These are phyloP conservation scores for Trinectes maculatus DNA, from an alignment of 2,113 vertebrate genomes.

Conservation along the genomic window DNA sequence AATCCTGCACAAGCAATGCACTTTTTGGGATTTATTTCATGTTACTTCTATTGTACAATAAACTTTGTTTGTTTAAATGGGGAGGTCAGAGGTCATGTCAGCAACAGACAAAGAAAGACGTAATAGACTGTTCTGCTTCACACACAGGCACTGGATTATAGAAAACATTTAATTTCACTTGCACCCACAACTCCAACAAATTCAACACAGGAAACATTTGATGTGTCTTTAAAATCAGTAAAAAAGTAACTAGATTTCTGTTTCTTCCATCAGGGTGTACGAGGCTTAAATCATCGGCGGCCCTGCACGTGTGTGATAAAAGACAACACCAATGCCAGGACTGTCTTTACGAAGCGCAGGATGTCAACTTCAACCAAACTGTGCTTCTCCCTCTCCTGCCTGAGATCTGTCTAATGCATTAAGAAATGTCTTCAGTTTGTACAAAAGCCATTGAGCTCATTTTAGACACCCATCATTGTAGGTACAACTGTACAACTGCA, in stretches of 20 bases:
- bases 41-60: too few species aligned
- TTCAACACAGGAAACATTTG: too few species aligned
- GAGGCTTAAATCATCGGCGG: conserved; percentile 72
- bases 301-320: conserved; percentile 25
- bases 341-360: conserved; percentile 61
- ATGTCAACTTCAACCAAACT: conserved; percentile 54
- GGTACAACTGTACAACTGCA: conserved; percentile 57
- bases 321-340: conserved; percentile 41
- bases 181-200: not conserved
- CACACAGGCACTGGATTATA: not conserved
- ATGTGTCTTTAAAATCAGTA: not conserved
- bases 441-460: conserved; percentile 44
- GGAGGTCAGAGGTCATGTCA: conserved; percentile 23
- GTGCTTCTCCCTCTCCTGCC: conserved; percentile 48
- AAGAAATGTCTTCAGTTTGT: conserved; percentile 57
- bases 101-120: not conserved
- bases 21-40: too few species aligned
- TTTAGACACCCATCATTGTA: conserved; percentile 47
- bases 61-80: not conserved
- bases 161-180: not conserved
- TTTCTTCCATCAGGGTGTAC: conserved; percentile 78
- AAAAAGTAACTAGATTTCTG: not conserved
- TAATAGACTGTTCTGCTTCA: not conserved
- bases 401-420: conserved; percentile 61
- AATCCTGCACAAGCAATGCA: not conserved